Base-by-base conservation (phyloP, 2,113 vertebrate genomes). In the Pterocles burchelli region DNA sequence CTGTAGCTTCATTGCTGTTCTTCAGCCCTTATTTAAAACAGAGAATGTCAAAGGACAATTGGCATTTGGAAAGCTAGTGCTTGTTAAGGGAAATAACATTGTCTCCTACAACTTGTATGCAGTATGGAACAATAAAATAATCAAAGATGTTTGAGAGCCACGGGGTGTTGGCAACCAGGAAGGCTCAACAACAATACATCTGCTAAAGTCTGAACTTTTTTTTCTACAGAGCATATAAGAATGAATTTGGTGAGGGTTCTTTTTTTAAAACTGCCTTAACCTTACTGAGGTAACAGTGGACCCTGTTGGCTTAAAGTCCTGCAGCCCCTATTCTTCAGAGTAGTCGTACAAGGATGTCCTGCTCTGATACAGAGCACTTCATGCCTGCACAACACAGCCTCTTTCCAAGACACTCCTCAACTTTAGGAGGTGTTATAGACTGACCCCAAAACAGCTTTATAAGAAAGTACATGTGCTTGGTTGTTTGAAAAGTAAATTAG, bases 51-150 rank as follows among this genome's bases (percentile, higher is more conserved):
- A 81, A 87, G 92, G 71, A 86, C 90, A 86, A 3, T 5, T 72
- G 83, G 65, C 52, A 49, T 49, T 75, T 61, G 94, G 83, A 72
- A 92, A 94, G 57, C 71, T 61, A 62, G 54, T 2, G 0, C 59
- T 15, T 93, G 83, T 54, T 87, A 68, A 49, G 59, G 89, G 83
- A 88, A 88, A 55, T 52, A 93, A 73, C 76, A 82, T 13, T 28
- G 57, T 78, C 79, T 68, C 63, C 73, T 75, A 34, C 66, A 88
- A 70, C n/a, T 85, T 76, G 36, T 38, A 22, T 46, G 62, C 51
- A 46, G 29, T 65, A 68, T 33, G 54, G 76, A 86, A 81, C 68
- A 75, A 84, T 90, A 76, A 92, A 96, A 89, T 72, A 72, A 86
- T 52, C 61, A 59, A 68, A 89, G 78, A 80, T 31, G 65, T 8